Base-by-base conservation (phyloP, 2,888 invertebrate genomes). In the Lepidocyrtinus sp. region DNA sequence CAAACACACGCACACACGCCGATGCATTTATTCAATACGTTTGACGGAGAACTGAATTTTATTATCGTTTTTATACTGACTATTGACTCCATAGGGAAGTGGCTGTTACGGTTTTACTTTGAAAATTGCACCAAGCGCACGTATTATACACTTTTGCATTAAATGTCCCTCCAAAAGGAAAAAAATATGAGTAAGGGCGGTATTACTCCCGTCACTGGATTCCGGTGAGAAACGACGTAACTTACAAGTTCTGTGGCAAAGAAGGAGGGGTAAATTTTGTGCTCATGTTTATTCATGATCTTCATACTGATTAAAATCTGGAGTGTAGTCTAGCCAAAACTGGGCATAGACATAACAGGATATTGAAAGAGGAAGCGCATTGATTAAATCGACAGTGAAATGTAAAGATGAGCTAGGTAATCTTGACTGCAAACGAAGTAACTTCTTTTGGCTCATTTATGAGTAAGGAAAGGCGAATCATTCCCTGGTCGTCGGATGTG, bases 271-370 rank as follows among this genome's bases (percentile, higher is more conserved):
- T n/a, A n/a, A n/a, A n/a, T n/a, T n/a, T n/a, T n/a, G n/a, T n/a
- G 21, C 59, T 21, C 1, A 59, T 59, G 19, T 21, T 59, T 59
- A 59, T 59, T 59, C 59, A 59, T 59, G 59, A 59, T 59, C 21
- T 21, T 59, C 2, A n/a, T n/a, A n/a, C n/a, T n/a, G n/a, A n/a
- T n/a, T n/a, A n/a, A n/a, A n/a, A n/a, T 21, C 19, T 21, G 59
- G 7, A 21, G n/a, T 55, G 36, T 3, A 55, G 19, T 59, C 21
- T 5, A 21, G 3, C 2, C 21, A 2, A 22, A 1, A 1, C 21
- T 59, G 12, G 19, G 59, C 21, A 59, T 3, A 59, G 3, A 21
- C 19, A 59, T 9, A 55, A 17, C 55, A 3, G n/a, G 2, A 55
- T 17, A 36, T 36, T 12, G n/a, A n/a, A 55, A 55, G 15, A 1